Percentiles rank a stretch among this genome's conserved stretches.
Evolutionary conservation across 2,888 invertebrate species (phyloP).

Genomic region (Platycheirus albimanus): DNA sequence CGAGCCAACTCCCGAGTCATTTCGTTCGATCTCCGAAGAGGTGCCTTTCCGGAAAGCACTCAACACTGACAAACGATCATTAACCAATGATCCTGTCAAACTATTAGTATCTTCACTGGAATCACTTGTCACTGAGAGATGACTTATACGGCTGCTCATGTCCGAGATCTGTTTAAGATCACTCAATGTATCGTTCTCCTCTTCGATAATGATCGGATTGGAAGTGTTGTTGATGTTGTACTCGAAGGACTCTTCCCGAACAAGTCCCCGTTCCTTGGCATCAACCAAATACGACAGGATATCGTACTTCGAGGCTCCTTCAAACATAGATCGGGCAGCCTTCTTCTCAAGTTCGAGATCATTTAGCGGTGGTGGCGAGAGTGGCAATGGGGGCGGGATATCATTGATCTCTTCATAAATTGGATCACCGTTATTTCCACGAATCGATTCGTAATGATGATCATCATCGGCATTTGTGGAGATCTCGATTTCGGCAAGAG

Average conservation of each 20-base stretch:
- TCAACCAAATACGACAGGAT: constrained; percentile 94
- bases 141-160: constrained; percentile 88
- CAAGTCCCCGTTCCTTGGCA: constrained; percentile 90
- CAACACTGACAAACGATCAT: constrained; percentile 58
- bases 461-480: constrained; percentile 85
- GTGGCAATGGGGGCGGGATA: constrained; percentile 90
- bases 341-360: constrained; percentile 89
- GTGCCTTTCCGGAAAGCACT: constrained; percentile 83
- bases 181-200: constrained; percentile 85
- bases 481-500: constrained; percentile 87
- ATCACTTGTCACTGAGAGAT: constrained; percentile 91
- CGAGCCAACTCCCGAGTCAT: constrained; percentile 96
- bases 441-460: constrained; percentile 90
- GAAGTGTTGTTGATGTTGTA: constrained; percentile 85
- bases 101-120: constrained; percentile 92
- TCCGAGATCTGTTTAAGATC: constrained; percentile 83
- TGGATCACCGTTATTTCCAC: constrained; percentile 85
- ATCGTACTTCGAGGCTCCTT: constrained; percentile 94
- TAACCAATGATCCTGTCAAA: constrained; percentile 83
- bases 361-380: constrained; percentile 90
- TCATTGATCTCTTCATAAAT: constrained; percentile 91
- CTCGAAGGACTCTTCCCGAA: constrained; percentile 88
- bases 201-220: constrained; percentile 84
- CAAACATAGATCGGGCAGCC: constrained; percentile 86
- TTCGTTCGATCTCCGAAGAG: constrained; percentile 90